Base-by-base conservation (phyloP, 2,888 invertebrate species). In the Archaeoteleia sp. region DNA sequence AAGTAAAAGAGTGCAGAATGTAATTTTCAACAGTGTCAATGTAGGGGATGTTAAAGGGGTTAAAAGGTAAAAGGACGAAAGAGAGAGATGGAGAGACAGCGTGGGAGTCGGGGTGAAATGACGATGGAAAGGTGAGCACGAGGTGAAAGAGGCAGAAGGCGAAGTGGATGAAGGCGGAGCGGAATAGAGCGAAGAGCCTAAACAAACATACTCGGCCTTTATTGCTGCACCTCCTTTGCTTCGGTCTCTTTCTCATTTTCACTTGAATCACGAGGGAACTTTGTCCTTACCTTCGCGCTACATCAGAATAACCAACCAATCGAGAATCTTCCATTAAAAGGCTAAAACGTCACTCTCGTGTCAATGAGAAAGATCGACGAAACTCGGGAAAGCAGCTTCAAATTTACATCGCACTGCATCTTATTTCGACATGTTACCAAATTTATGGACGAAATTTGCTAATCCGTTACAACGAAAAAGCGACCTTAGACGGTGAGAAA, bases 151-250 rank as follows among this genome's bases (percentile, higher is more conserved):
- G 61, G 53, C 14, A 49, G 68, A 66, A 68, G 67, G 49, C 53
- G 58, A 62, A 49, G 49, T 48, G 60, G 43, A 60, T 67, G 67
- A 57, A 70, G 63, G 66, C 66, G 67, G 57, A 63, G 60, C 62
- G 73, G 74, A 74, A 73, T 70, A 73, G 73, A 79, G 77, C 76
- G 76, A 80, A 81, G 81, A 81, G 79, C 81, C 81, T 82, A 82
- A 83, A 79, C 78, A 82, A 84, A 84, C 82, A 81, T 76, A 78
- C 81, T 83, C 77, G 81, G 76, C 79, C 66, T 82, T 82, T 83
- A 83, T 83, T 83, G 82, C 80, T 75, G 77, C 74, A 75, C 72
- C 79, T 70, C 70, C 61, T 76, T 76, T 71, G 72, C 71, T 60
- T 49, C 62, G 61, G 57, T 72, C 72, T 74, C 69, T 72, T 63